Evolutionary conservation across 2,888 invertebrate species (phyloP), one percentile per base, ranked within the genome.

Genomic region (Tricholauxania praeusta): DNA sequence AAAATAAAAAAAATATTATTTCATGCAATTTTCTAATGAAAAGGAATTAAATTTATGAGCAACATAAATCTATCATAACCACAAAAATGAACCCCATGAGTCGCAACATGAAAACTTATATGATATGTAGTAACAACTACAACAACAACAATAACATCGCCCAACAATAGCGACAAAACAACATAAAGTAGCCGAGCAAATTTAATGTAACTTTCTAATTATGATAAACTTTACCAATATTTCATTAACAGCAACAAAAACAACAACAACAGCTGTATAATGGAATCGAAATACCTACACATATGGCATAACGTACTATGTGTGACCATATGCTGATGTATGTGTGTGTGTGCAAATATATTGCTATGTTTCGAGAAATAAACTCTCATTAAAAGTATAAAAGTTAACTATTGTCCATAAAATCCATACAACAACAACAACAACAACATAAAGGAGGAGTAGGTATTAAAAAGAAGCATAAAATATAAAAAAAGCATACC

Each of bases 371-470:
- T 47, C 39, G 55, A 62, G 49, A 69, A 71, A 66, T 72, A 72
- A 66, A 67, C 72, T 70, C 63, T 70, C 63, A 70, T 70, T 70
- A 70, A 63, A 62, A 62, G 62, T 39, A 62, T 70, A 70, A 70
- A 70, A 70, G 70, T 70, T 70, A 70, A 70, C 70, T 70, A 52
- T 32, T 70, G 70, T 53, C 63, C 63, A 70, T 70, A 62, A 70
- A 70, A 70, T 70, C 53, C 53, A 63, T 53, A 57, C 62, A 51
- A 19, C 19, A 17, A 15, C 32, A 22, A 49, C 51, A 51, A 51
- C 60, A 69, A 49, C n/a, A 68, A 47, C 49, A 63, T 39, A 8
- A 39, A 4, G 39, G 39, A 7, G 7, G 39, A 10, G 39, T 39
- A 39, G 39, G 10, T 39, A 39, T 39, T 39, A 39, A 39, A 10